These are phyloP conservation scores for Mellilla xanthometata DNA, from an alignment of 2,888 invertebrate genomes.

Conservation along the genomic window DNA sequence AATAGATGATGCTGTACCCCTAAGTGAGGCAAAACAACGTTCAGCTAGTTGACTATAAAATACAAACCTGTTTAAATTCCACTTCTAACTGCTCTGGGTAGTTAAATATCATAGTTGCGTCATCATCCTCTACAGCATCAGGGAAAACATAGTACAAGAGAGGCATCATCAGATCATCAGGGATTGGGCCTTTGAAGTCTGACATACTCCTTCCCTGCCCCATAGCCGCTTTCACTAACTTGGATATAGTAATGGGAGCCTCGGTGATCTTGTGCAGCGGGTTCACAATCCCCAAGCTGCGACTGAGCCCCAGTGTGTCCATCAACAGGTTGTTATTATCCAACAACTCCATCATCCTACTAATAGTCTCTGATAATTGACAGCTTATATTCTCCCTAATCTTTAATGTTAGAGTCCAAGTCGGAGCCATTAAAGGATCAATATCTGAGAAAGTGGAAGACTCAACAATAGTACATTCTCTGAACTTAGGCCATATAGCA, in stretches of 20 bases:
- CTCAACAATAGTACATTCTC: slow-evolving; percentile 94
- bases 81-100: slow-evolving; percentile 76
- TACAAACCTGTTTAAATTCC: slow-evolving; percentile 67
- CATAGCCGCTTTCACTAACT: slow-evolving; percentile 78
- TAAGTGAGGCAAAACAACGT: no score
- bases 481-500: slow-evolving; percentile 93
- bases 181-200: slow-evolving; percentile 88
- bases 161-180: slow-evolving; percentile 88
- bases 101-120: no score
- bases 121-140: slow-evolving; percentile 88
- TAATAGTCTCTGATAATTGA: slow-evolving; percentile 89
- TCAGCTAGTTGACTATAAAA: not conserved
- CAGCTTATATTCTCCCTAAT: slow-evolving; percentile 87
- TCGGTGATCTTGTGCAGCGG: slow-evolving; percentile 89
- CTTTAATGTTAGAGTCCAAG: slow-evolving; percentile 88
- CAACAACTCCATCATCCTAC: slow-evolving; percentile 87
- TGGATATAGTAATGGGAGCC: slow-evolving; percentile 87
- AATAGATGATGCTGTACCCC: no score
- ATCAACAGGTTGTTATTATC: slow-evolving; percentile 72
- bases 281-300: slow-evolving; percentile 77
- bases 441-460: slow-evolving; percentile 94
- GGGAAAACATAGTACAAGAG: slow-evolving; percentile 94
- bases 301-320: slow-evolving; percentile 73
- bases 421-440: slow-evolving; percentile 89
- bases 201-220: slow-evolving; percentile 77